Conservation (phyloP, 1,140 invertebrate genomes). For the Rhagoletis zephyria region DNA sequence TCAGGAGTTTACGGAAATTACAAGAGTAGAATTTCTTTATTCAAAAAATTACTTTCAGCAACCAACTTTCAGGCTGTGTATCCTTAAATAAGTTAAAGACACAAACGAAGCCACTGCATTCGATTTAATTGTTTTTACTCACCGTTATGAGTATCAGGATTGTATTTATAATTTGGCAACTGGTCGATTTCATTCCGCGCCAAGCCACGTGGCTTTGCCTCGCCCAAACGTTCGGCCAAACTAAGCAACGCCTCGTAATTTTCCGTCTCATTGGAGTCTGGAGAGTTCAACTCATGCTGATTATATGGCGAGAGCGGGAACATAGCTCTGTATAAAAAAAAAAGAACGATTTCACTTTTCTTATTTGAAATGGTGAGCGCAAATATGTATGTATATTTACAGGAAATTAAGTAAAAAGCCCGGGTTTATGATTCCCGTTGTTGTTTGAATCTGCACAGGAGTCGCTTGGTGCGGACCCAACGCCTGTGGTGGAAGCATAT, state of each 20-base stretch:
- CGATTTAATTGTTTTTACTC: not conserved
- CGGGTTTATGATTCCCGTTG: slow-evolving; percentile 77
- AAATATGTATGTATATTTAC: slow-evolving; percentile 75
- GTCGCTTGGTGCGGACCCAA: slow-evolving; percentile 73
- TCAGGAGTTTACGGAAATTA: too few species aligned
- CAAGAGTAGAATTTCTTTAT: too few species aligned
- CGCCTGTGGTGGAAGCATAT: slow-evolving; percentile 69
- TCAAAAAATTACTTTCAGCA: too few species aligned
- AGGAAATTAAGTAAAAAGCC: slow-evolving; percentile 87
- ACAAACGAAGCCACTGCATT: too few species aligned
- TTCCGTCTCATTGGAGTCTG: slow-evolving; percentile 88
- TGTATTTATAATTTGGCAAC: slow-evolving; percentile 91
- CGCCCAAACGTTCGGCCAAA: slow-evolving; percentile 89
- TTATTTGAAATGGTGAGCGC: not conserved
- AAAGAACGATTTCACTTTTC: slow-evolving; percentile 54
- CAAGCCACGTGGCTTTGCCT: slow-evolving; percentile 92
- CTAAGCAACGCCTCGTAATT: slow-evolving; percentile 93
- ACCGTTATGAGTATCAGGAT: slow-evolving; percentile 80
- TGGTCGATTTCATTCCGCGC: slow-evolving; percentile 90
- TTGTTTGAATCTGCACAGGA: slow-evolving; percentile 74
- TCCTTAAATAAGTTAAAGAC: too few species aligned
- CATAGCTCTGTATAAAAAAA: slow-evolving; percentile 81
- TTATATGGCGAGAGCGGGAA: slow-evolving; percentile 88
- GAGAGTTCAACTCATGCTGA: slow-evolving; percentile 80
- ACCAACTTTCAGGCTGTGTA: too few species aligned